Base-by-base conservation (phyloP, 1,140 invertebrate species). In the Euglossa dilemma region DNA sequence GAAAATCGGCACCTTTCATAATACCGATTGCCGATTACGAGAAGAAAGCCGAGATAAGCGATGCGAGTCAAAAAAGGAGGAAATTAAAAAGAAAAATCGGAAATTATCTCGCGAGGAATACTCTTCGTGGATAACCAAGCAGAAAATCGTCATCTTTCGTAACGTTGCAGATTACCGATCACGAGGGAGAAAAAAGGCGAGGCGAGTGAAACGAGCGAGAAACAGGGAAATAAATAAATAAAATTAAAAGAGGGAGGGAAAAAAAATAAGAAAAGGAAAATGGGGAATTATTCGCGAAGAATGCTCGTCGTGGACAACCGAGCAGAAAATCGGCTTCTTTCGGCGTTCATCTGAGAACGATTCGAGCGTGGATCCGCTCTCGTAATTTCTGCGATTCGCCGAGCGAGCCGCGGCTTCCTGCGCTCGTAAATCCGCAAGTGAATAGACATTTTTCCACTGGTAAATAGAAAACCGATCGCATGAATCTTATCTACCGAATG, bases 291-390 rank as follows among this genome's bases (percentile, higher is more conserved):
- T 23, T 28, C 20, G n/a, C 20, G 12, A 45, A 72, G 61, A 73
- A 66, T n/a, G 28, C 25, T 25, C 25, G 63, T 72, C 70, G 18
- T 18, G 69, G 28, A 80, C 59, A 56, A 50, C 36, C 16, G 47
- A 73, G 36, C 79, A 28, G 61, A 80, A 73, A 73, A 73, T 80
- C 61, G 36, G 28, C 43, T 79, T 12, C 56, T 52, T 59, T 28
- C 12, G 12, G 28, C 20, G n/a, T 45, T 54, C 20, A 43, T 43
- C 67, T 23, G 66, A 28, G 43, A 52, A 0, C n/a, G 70, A 66
- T 64, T 73, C 79, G 69, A 45, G 47, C 59, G 56, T 72, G 28
- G 9, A 80, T 66, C 36, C 80, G 63, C 43, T 61, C 57, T 61
- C n/a, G 45, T 52, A 56, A 57, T 52, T 67, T 71, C 57, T n/a